These are phyloP conservation scores for Tiliqua scincoides DNA, from an alignment of 2,113 vertebrate genomes.

Conservation along the genomic window DNA sequence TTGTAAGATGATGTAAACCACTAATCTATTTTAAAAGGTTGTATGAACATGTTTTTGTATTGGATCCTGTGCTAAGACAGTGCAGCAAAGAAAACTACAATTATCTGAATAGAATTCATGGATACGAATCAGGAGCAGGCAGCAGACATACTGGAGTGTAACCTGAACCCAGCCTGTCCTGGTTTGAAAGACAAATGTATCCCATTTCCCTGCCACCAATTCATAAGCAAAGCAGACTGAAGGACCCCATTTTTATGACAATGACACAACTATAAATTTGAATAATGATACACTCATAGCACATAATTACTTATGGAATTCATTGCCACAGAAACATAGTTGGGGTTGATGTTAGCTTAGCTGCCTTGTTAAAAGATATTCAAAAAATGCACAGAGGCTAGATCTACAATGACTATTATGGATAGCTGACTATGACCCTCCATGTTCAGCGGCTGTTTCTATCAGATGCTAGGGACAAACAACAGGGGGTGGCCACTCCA, in stretches of 20 bases:
- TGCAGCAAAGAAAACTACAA: not conserved
- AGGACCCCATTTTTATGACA: not conserved
- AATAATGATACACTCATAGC: too few relatives aligned
- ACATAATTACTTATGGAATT: not conserved
- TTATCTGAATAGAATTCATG: not conserved
- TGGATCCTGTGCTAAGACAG: not conserved
- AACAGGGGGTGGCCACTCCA: not conserved
- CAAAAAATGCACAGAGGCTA: not conserved
- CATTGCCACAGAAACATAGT: not conserved
- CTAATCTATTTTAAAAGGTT: not conserved
- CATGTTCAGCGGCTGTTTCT: not conserved
- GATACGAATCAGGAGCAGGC: not conserved
- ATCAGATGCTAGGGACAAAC: not conserved
- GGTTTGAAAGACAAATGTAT: not conserved
- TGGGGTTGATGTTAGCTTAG: not conserved
- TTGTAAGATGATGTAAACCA: not conserved
- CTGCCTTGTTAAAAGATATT: not conserved
- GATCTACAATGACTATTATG: not conserved
- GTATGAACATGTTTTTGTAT: not conserved
- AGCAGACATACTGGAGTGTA: not conserved
- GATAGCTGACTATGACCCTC: not conserved
- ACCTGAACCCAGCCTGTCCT: not conserved
- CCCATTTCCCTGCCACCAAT: not conserved
- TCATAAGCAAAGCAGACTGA: fast-evolving
- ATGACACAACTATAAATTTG: not conserved